Percentiles rank a stretch among this genome's conserved stretches.
Evolutionary conservation across 1,140 invertebrate species (phyloP).

Genomic region (Bombus haemorrhoidalis): DNA sequence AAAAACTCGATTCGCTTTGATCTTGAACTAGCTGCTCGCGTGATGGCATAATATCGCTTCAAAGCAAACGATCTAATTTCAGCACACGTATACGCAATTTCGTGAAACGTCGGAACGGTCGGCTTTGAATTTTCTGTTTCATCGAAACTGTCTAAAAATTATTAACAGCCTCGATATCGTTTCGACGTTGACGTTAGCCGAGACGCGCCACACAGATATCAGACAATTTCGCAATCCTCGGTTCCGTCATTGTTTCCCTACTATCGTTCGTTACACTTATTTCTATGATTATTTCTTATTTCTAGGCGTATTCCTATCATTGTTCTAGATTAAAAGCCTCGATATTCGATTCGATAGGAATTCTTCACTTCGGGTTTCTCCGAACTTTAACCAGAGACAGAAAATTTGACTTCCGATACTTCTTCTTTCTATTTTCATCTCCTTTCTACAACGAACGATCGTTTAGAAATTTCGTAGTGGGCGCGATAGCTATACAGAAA

Average conservation of each 20-base stretch:
- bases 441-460: too few relatives aligned
- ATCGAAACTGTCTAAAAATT: conserved; percentile 11
- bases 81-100: not conserved
- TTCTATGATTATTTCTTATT: conserved; percentile 38
- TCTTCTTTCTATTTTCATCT: too few relatives aligned
- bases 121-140: conserved; percentile 14
- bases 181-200: not conserved
- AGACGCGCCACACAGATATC: not conserved
- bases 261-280: conserved; percentile 60
- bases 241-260: too few relatives aligned
- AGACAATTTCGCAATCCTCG: not conserved
- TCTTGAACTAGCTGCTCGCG: not conserved
- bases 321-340: too few relatives aligned
- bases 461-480: too few relatives aligned
- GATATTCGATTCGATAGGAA: too few relatives aligned
- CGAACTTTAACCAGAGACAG: too few relatives aligned
- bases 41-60: conserved; percentile 30
- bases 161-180: not conserved
- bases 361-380: too few relatives aligned
- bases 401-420: too few relatives aligned
- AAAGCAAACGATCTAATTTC: conserved; percentile 1
- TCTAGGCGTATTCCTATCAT: too few relatives aligned
- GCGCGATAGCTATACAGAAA: too few relatives aligned
- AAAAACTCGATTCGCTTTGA: conserved; percentile 33
- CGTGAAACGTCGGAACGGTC: not conserved